Conservation (phyloP, 2,888 invertebrate genomes). For the Unio delphinus region DNA sequence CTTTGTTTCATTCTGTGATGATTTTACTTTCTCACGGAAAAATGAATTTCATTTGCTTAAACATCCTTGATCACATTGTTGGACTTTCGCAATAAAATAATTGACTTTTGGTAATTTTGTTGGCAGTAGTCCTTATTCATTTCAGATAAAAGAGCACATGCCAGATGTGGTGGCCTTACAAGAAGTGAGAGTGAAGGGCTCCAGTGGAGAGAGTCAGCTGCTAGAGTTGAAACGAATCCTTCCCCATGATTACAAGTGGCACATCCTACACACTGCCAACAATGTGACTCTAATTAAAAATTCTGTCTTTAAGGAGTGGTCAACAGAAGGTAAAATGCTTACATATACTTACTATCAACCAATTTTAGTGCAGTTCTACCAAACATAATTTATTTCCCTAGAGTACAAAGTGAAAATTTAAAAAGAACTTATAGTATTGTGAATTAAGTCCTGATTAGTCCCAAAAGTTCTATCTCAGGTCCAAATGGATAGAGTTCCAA, state of each 20-base stretch:
- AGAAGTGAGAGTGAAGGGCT: slow-evolving; percentile 50
- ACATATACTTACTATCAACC: too few relatives aligned
- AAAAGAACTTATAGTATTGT: too few relatives aligned
- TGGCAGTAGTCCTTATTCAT: not conserved
- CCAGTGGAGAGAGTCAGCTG: slow-evolving; percentile 43
- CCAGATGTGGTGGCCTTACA: slow-evolving; percentile 59
- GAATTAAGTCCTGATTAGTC: too few relatives aligned
- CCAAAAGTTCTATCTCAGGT: too few relatives aligned
- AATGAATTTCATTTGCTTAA: too few relatives aligned
- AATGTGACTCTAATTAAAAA: slow-evolving; percentile 31
- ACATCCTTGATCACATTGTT: not conserved
- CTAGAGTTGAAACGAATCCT: slow-evolving; percentile 43
- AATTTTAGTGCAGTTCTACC: too few relatives aligned
- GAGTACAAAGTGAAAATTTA: too few relatives aligned
- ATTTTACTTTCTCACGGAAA: too few relatives aligned
- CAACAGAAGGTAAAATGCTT: slow-evolving; percentile 50
- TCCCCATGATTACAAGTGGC: slow-evolving; percentile 52
- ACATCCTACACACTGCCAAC: slow-evolving; percentile 39
- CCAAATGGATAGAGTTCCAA: too few relatives aligned
- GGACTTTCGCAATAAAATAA: not conserved
- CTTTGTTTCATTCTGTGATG: too few relatives aligned
- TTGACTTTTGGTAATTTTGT: not conserved
- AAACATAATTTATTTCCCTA: too few relatives aligned
- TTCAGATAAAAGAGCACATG: slow-evolving; percentile 44
- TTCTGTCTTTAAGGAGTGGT: slow-evolving; percentile 38